Base-by-base conservation (phyloP, 2,888 invertebrate genomes). In the Hydroisotoma schaefferi region DNA sequence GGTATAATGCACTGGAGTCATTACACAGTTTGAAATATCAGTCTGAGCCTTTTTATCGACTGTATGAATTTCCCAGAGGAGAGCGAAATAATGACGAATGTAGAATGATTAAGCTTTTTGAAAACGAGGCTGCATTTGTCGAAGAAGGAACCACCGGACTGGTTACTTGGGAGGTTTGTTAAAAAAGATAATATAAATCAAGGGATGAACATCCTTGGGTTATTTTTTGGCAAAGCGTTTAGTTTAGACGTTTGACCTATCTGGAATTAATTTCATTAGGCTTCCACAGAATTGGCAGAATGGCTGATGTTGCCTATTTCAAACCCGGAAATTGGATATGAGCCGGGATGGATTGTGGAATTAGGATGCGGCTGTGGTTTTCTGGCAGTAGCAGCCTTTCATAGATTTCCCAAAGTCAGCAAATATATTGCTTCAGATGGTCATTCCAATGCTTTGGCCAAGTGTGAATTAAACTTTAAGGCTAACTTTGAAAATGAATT, bases 351-450 rank as follows among this genome's bases (percentile, higher is more conserved):
- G 65, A 33, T 62, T 26, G 18, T 63, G 2, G 67, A 67, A 29
- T 44, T 67, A n/a, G 67, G 67, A n/a, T 67, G 67, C 33, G 67
- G 67, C 28, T 65, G 62, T 28, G 67, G 67, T 2, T 65, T 65
- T 29, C 49, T 67, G 29, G 67, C 64, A 22, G 49, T 62, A 22
- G 64, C 56, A 25, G 20, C 56, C 4, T 44, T 51, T 23, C 65
- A 63, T 37, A 48, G 22, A 15, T 43, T 48, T 27, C 55, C 59
- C 2, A 23, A 26, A 15, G 5, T 48, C 15, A 18, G 49, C n/a
- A 51, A 59, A 23, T 67, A 65, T 26, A 55, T 67, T 55, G 62
- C 63, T 4, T 61, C 62, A 2, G 67, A 67, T 54, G 67, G 64
- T 2, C 62, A 63, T 48, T 29, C 53, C n/a, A 52, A 55, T 27